These are phyloP conservation scores for Saccostrea echinata DNA, from an alignment of 1,140 invertebrate genomes.

Conservation along the genomic window DNA sequence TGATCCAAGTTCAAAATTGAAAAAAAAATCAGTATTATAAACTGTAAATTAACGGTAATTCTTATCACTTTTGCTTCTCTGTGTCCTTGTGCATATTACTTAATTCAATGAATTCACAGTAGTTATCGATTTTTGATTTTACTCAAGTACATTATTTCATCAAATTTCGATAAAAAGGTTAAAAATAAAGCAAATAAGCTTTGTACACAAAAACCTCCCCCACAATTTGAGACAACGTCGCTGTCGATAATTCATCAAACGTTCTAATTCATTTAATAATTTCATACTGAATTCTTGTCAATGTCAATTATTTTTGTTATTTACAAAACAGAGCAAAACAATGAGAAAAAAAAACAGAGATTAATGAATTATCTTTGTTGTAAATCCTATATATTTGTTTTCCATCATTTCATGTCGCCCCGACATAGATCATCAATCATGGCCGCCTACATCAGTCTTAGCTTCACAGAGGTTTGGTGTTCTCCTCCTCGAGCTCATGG, in stretches of 20 bases:
- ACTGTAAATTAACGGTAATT: too few species aligned
- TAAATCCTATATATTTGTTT: background rate
- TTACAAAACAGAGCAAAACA: background rate
- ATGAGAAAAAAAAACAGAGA: background rate
- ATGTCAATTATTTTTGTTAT: background rate
- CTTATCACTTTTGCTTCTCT: too few species aligned
- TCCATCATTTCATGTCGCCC: background rate
- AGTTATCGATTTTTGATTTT: too few species aligned
- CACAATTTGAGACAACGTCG: background rate
- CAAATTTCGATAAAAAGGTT: too few species aligned
- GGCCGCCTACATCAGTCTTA: background rate
- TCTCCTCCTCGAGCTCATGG: background rate
- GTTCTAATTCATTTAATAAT: background rate
- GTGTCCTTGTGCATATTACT: too few species aligned
- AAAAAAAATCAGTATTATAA: too few species aligned
- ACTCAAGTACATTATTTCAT: too few species aligned
- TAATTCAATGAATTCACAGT: too few species aligned
- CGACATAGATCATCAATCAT: background rate
- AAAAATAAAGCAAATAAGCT: background rate
- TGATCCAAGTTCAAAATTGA: too few species aligned
- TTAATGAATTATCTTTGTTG: constrained; percentile 17
- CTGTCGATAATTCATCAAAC: constrained; percentile 1
- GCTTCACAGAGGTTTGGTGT: background rate
- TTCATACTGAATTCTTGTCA: background rate
- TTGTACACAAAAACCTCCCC: background rate